Evolutionary conservation across 1,140 invertebrate genomes (phyloP), one percentile per base, ranked within the genome.

Genomic region (Ceratitis capitata): DNA sequence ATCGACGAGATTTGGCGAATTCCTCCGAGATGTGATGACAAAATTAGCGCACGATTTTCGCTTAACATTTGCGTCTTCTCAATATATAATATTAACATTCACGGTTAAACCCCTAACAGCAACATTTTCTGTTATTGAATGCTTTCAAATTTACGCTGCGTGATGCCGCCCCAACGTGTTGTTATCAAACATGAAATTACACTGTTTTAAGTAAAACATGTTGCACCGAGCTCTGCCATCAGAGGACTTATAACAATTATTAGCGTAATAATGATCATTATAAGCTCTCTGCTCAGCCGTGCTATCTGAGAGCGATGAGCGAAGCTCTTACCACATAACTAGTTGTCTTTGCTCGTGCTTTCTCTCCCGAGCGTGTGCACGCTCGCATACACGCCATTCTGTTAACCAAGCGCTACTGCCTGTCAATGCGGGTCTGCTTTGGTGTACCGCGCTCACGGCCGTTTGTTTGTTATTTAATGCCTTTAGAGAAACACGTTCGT

Each of bases 381-480:
- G 14, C 61, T 35, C 61, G n/a, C 61, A 78, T 26, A 26, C 69
- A 78, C 0, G 14, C 39, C 42, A 78, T 10, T n/a, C 32, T 47
- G 69, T 19, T 45, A 78, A 78, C 14, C 14, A 26, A 78, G 45
- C 1, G 69, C 39, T 26, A n/a, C n/a, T n/a, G n/a, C n/a, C n/a
- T n/a, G n/a, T n/a, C n/a, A n/a, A n/a, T n/a, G 32, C 39, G 23
- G 32, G 45, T 45, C 7, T 39, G 69, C 29, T 78, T 45, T 26
- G 35, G 3, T 78, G 69, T 32, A n/a, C 39, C 6, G 9, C n/a
- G 23, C 39, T 45, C 69, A 26, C 10, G 39, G 39, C 19, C 3
- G 39, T 45, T 78, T 78, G 69, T 78, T 78, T 39, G 69, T 78
- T 39, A 78, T 45, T 45, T 78, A 78, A 78, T 39, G 69, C n/a